Evolutionary conservation across 2,797 vertebrate species (phyloP), one percentile per base, ranked within the genome.

Genomic region (Garrulus glandarius): DNA sequence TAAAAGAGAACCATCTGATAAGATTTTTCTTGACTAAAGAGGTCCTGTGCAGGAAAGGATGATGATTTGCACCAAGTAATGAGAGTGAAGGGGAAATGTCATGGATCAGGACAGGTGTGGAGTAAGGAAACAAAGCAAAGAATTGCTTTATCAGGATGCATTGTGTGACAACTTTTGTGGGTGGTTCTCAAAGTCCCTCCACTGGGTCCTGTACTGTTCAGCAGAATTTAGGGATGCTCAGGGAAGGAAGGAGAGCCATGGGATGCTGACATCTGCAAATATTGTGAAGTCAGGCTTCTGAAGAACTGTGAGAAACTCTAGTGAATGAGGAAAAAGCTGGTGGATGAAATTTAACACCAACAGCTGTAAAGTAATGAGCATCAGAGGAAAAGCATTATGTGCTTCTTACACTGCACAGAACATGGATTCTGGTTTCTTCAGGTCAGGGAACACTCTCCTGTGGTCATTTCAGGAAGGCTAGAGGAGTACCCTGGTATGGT

Each of bases 121-220:
- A 82, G 50, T 22, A 17, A 87, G 24, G 30, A 84, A 72, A 17
- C 23, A 29, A 72, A 78, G 5, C n/a, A 11, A 11, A 53, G 13
- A 46, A 36, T 26, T 57, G n/a, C 44, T 55, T 23, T 13, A 12
- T 18, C 52, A 74, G 32, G n/a, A 32, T 55, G 37, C 6, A 10
- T 16, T 21, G 3, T 47, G 29, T n/a, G 63, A 67, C 11, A 20
- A 5, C 7, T 46, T 44, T 13, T 59, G 24, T 19, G 34, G 22
- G 69, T 77, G 84, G 44, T 59, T 56, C 24, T 84, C 0, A 0
- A 4, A 44, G 44, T 60, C 13, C 10, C 56, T n/a, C 72, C 1
- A 0, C 13, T n/a, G 27, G 3, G 6, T 59, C 44, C 34, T 56
- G 29, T 8, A 21, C 37, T 59, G 26, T 39, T 70, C 14, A 84